Percentiles rank a stretch among this genome's conserved stretches.
Conservation (phyloP, 2,113 vertebrate genomes). For the Holacanthus passer region DNA sequence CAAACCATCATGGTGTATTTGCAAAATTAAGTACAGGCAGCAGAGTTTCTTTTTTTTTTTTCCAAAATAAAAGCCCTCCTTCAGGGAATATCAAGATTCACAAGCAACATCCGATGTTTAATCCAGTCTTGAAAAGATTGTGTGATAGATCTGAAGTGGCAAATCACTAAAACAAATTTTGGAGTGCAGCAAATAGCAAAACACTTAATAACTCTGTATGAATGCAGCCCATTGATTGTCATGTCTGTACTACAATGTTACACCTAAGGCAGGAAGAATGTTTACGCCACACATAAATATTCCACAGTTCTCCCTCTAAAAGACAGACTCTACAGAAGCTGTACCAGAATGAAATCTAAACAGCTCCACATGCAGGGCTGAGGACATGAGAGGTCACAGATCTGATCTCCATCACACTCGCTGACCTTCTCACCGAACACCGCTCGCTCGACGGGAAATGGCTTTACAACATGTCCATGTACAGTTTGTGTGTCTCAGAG, state of each 20-base stretch:
- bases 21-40: constrained; percentile 54
- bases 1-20: constrained; percentile 52
- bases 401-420: constrained; percentile 21
- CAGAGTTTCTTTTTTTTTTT: constrained; percentile 11
- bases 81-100: constrained; percentile 44
- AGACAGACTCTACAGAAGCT: not conserved
- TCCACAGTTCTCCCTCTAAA: not conserved
- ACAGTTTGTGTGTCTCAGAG: constrained; percentile 10
- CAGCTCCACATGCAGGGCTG: constrained; percentile 13
- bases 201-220: constrained; percentile 6
- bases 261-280: not conserved
- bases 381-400: constrained; percentile 15
- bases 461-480: constrained; percentile 3
- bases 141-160: not conserved
- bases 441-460: constrained; percentile 6
- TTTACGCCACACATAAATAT: constrained; percentile 6
- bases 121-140: constrained; percentile 7
- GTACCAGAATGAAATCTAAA: constrained; percentile 3
- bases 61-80: constrained; percentile 45
- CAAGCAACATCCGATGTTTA: constrained; percentile 24
- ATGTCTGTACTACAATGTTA: constrained; percentile 23
- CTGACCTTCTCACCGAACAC: constrained; percentile 17
- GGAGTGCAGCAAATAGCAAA: constrained; percentile 34
- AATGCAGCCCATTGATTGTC: constrained; percentile 34
- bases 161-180: constrained; percentile 35